Conservation (phyloP, 2,113 vertebrate species). For the Nannobrachium achirus region DNA sequence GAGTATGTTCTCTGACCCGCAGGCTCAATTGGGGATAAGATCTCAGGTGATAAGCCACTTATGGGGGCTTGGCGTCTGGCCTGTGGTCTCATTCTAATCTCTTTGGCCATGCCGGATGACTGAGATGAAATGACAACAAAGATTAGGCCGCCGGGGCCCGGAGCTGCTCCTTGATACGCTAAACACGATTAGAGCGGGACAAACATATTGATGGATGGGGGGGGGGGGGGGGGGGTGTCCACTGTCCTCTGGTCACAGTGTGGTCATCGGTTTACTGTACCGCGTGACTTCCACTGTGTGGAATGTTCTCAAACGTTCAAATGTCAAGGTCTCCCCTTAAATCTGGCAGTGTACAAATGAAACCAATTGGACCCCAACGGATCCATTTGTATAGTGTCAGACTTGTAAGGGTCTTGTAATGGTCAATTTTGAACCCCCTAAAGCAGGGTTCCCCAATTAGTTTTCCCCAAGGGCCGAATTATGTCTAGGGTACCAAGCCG, state of each 20-base stretch:
- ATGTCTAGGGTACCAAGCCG: too few species aligned
- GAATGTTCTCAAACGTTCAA: background rate
- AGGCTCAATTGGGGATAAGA: conserved; percentile 50
- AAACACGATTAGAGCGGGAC: conserved; percentile 58
- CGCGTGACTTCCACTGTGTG: background rate
- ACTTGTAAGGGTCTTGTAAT: too few species aligned
- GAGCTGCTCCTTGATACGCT: conserved; percentile 56
- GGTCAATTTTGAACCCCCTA: too few species aligned
- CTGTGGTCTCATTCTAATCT: conserved; percentile 61
- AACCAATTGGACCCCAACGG: too few species aligned
- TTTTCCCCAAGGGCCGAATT: too few species aligned
- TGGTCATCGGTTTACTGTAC: background rate
- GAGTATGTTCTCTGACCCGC: conserved; percentile 28
- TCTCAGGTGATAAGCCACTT: conserved; percentile 69
- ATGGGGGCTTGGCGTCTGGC: conserved; percentile 44
- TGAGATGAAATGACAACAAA: conserved; percentile 71
- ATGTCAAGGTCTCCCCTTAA: too few species aligned
- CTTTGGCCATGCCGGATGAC: conserved; percentile 50
- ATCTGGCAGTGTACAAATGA: too few species aligned
- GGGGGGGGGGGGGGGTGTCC: conserved; percentile 29
- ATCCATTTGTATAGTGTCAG: too few species aligned
- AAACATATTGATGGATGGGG: conserved; percentile 29
- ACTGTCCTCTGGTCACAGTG: background rate
- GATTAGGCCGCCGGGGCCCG: conserved; percentile 49
- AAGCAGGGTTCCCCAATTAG: too few species aligned